A percentile compares a stretch with the other conserved stretches of the same genome.
Evolutionary conservation across 2,113 vertebrate species (phyloP).

Genomic region (Aplodontia rufa): DNA sequence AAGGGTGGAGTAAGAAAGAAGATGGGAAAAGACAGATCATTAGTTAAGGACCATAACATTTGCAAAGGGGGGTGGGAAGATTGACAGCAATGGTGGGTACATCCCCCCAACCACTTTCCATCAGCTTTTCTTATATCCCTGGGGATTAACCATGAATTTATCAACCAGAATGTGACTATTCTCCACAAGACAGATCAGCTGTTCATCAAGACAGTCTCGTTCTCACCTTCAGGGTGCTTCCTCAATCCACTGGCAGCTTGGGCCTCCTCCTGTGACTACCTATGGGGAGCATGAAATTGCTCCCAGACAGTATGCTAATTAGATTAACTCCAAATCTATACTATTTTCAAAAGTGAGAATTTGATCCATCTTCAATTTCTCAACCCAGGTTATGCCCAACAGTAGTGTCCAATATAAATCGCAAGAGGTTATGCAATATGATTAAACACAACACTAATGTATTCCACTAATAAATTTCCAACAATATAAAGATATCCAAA

Average conservation of each 20-base stretch:
- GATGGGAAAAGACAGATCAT: not conserved
- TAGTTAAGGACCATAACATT: not conserved
- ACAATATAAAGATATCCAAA: slow-evolving; percentile 21
- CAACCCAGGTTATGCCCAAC: slow-evolving; percentile 39
- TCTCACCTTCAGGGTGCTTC: not conserved
- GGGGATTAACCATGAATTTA: not conserved
- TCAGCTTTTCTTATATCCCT: not conserved
- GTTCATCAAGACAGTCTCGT: not conserved
- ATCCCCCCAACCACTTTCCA: not conserved
- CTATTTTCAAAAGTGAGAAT: not conserved
- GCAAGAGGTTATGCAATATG: slow-evolving; percentile 16
- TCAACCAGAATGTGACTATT: not conserved
- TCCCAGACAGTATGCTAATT: not conserved
- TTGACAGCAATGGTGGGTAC: rapidly evolving
- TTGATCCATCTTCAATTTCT: slow-evolving; percentile 38
- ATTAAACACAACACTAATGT: slow-evolving; percentile 39
- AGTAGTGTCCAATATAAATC: not conserved
- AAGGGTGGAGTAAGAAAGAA: not conserved
- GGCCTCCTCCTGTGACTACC: not conserved
- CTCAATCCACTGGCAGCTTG: not conserved
- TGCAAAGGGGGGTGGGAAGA: not conserved
- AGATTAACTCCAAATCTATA: slow-evolving; percentile 42
- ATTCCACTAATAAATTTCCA: slow-evolving; percentile 47
- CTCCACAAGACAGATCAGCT: not conserved
- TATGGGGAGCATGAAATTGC: not conserved